Conservation (phyloP, 1,140 invertebrate genomes). For the Papilio polytes region DNA sequence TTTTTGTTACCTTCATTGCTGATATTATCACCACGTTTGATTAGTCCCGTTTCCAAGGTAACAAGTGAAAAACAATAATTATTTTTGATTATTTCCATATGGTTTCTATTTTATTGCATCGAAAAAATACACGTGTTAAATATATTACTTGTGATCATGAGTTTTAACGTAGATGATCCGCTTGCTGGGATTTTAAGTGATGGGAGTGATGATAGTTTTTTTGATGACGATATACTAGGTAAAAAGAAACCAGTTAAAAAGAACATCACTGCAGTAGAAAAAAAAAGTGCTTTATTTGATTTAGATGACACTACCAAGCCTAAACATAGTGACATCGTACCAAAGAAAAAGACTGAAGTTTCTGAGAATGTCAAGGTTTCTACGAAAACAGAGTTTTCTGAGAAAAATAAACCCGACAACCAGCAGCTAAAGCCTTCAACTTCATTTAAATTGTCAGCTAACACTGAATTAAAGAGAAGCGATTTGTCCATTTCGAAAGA, state of each 20-base stretch:
- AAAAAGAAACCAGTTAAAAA: slow-evolving; percentile 70
- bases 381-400: slow-evolving; percentile 42
- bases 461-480: slow-evolving; percentile 46
- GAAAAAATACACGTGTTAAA: slow-evolving; percentile 52
- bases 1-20: not conserved
- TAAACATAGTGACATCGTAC: slow-evolving; percentile 40
- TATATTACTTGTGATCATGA: slow-evolving; percentile 66
- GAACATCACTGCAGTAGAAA: slow-evolving; percentile 58
- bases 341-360: slow-evolving; percentile 34
- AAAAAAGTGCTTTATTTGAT: slow-evolving; percentile 76
- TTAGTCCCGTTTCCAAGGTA: not conserved
- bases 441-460: slow-evolving; percentile 48
- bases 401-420: slow-evolving; percentile 45
- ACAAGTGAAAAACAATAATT: not conserved
- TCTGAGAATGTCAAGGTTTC: slow-evolving; percentile 40
- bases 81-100: not conserved
- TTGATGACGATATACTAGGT: slow-evolving; percentile 80
- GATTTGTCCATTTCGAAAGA: not conserved
- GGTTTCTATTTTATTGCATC: slow-evolving; percentile 50
- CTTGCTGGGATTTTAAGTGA: slow-evolving; percentile 82
- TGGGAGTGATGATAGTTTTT: slow-evolving; percentile 83
- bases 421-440: slow-evolving; percentile 48
- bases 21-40: not conserved
- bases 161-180: slow-evolving; percentile 81
- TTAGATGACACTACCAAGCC: slow-evolving; percentile 55